Conservation (phyloP, 2,888 invertebrate genomes). For the Agrochola lota region DNA sequence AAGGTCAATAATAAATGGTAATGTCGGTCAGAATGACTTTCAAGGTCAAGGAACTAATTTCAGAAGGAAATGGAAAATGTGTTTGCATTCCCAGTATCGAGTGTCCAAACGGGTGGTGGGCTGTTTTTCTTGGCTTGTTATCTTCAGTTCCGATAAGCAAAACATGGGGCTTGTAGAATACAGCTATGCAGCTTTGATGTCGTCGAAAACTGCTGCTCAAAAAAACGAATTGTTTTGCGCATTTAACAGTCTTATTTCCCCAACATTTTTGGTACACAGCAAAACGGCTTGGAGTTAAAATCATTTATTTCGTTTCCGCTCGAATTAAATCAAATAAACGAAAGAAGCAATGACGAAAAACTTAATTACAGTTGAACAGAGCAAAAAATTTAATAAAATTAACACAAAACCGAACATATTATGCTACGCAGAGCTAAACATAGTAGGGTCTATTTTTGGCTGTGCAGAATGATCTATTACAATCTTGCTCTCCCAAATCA, state of each 20-base stretch:
- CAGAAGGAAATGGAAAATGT: slow-evolving; percentile 44
- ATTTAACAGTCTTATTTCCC: not conserved
- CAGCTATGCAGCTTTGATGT: no score
- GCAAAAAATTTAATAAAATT: not conserved
- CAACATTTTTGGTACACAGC: not conserved
- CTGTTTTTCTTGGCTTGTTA: not conserved
- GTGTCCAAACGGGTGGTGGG: not conserved
- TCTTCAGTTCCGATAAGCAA: not conserved
- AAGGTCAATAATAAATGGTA: slow-evolving; percentile 57
- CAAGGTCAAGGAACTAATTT: slow-evolving; percentile 56
- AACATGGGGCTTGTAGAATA: not conserved
- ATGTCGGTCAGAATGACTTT: slow-evolving; percentile 44
- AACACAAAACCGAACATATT: not conserved
- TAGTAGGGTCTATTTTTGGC: not conserved
- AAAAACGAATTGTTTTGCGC: not conserved
- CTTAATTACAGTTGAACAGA: no score
- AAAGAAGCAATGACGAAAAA: no score
- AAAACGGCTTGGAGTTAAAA: not conserved
- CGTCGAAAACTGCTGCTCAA: not conserved
- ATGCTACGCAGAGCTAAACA: not conserved
- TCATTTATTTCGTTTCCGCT: not conserved
- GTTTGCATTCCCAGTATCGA: slow-evolving; percentile 31
- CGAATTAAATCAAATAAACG: not conserved
- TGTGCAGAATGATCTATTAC: not conserved
- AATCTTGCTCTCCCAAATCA: not conserved